These are phyloP conservation scores for Rhyacophila brunnea DNA, from an alignment of 1,140 invertebrate species.

Conservation along the genomic window DNA sequence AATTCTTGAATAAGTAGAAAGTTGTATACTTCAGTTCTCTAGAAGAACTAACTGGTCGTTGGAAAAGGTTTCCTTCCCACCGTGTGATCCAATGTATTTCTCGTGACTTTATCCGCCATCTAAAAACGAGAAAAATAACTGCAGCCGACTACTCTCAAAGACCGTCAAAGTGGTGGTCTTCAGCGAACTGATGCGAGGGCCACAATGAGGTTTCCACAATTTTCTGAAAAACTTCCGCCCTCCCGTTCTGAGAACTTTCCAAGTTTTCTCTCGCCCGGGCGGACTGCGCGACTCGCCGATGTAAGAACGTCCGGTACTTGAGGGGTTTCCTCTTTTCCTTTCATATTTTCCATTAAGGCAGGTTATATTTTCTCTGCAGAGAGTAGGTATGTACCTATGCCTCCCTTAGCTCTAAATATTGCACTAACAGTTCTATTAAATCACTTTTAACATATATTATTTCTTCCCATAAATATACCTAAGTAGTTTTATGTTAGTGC, in stretches of 20 bases:
- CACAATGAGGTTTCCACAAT: constrained; percentile 19
- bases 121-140: background rate
- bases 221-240: constrained; percentile 17
- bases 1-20: too few relatives aligned
- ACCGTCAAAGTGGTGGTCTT: constrained; percentile 1
- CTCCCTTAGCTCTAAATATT: too few relatives aligned
- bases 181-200: constrained; percentile 5
- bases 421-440: too few relatives aligned
- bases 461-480: too few relatives aligned
- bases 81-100: too few relatives aligned
- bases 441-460: too few relatives aligned
- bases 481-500: too few relatives aligned
- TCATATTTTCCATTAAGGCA: constrained; percentile 5
- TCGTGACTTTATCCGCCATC: background rate
- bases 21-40: too few relatives aligned
- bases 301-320: constrained; percentile 2
- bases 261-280: constrained; percentile 9
- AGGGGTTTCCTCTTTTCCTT: background rate
- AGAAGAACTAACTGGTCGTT: too few relatives aligned
- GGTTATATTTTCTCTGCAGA: background rate
- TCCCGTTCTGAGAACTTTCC: background rate
- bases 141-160: constrained; percentile 2
- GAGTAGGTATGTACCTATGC: too few relatives aligned
- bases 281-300: background rate
- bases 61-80: too few relatives aligned